These are phyloP conservation scores for Aleiodes testaceus DNA, from an alignment of 2,888 invertebrate species.

Conservation along the genomic window DNA sequence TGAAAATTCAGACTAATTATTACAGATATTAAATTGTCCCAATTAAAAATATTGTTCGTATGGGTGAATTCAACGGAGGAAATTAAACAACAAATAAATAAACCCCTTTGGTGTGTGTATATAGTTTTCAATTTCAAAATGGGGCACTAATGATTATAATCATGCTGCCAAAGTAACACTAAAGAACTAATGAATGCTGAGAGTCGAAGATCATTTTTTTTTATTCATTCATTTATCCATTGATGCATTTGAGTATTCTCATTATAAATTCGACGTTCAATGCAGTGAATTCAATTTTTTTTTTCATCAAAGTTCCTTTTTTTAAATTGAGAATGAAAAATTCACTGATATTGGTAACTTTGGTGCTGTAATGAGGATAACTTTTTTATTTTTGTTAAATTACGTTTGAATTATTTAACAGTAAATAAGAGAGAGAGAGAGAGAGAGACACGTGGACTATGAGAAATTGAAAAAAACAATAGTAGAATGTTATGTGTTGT, in stretches of 20 bases:
- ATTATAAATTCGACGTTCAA: no score
- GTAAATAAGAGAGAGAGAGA: not conserved
- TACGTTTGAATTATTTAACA: not conserved
- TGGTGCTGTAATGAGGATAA: not conserved
- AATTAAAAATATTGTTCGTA: not conserved
- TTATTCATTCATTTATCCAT: not conserved
- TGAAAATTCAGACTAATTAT: slow-evolving; percentile 15
- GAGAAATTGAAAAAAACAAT: not conserved
- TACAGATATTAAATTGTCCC: not conserved
- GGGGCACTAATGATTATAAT: slow-evolving; percentile 16
- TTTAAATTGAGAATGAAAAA: no score
- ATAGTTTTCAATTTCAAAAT: slow-evolving; percentile 1
- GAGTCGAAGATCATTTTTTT: slow-evolving; percentile 9
- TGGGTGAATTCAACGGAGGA: not conserved
- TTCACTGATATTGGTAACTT: not conserved
- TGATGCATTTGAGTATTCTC: not conserved
- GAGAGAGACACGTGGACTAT: not conserved
- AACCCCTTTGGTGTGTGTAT: not conserved
- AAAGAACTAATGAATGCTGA: slow-evolving; percentile 1
- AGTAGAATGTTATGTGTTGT: slow-evolving; percentile 19
- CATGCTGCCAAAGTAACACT: slow-evolving; percentile 1
- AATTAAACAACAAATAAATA: not conserved
- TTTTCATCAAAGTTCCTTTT: no score
- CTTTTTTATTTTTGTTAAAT: slow-evolving; percentile 10
- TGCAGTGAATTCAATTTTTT: no score